Conservation (phyloP, 92 coral and sea anemone species). For the Galaxea fascicularis region DNA sequence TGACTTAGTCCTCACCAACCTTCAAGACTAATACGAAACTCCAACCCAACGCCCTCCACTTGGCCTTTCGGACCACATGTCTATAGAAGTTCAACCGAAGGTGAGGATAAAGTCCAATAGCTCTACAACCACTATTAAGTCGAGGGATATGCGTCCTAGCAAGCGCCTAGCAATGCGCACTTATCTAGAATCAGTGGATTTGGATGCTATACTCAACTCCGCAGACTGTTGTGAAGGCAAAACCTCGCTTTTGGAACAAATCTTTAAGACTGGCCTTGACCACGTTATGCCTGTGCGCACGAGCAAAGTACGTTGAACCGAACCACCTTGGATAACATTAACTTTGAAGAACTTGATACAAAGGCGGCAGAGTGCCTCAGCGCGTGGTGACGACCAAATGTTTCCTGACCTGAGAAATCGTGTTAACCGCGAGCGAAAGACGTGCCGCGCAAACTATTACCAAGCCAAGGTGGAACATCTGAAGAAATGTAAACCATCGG, state of each 20-base stretch:
- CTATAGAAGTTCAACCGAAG: conserved; percentile 3
- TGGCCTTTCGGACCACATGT: too few species aligned
- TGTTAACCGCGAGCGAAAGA: background rate
- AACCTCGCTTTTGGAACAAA: too few species aligned
- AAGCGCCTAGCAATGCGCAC: conserved; percentile 23
- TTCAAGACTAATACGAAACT: background rate
- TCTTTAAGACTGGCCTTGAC: too few species aligned
- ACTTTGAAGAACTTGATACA: conserved; percentile 53
- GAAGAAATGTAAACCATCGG: background rate
- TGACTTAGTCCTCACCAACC: conserved; percentile 2
- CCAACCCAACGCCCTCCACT: too few species aligned
- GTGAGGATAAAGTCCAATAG: background rate
- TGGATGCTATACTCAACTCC: too few species aligned
- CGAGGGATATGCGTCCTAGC: conserved; percentile 17
- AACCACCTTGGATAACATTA: conserved; percentile 69
- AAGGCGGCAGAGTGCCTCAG: conserved; percentile 53
- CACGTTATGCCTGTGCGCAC: background rate
- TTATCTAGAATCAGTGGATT: too few species aligned
- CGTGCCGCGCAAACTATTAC: too few species aligned
- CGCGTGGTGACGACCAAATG: conserved; percentile 4
- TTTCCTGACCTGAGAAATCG: conserved; percentile 28
- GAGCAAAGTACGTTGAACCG: conserved; percentile 3
- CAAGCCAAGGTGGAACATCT: background rate
- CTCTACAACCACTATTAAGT: background rate
- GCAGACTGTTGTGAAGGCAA: too few species aligned